Base-by-base conservation (phyloP, 2,797 vertebrate genomes). In the Poeciliopsis gracilis region DNA sequence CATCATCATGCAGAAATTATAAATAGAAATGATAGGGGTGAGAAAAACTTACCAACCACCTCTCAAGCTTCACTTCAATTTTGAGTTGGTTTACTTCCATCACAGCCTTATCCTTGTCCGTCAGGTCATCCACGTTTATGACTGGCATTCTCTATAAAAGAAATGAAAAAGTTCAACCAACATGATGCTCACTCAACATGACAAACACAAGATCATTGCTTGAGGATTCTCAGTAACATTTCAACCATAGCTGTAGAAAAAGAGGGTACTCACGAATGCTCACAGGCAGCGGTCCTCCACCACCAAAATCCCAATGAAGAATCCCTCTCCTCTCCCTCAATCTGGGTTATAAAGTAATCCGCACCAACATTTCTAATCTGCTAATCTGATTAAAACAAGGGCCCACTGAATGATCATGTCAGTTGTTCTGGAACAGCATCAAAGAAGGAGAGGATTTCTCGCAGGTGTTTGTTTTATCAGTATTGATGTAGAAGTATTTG, bases 11-110 rank as follows among this genome's bases (percentile, higher is more conserved):
- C 41, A 43, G 10, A 41, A 25, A 66, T 66, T 10, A 66, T 66
- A 23, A 63, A 2, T 36, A 36, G 16, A 63, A 41, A 61, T 61
- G 15, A 30, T 2, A 20, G 7, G 57, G 57, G 0, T 25, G 18
- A 1, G 2, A 25, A 73, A 1, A 59, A 82, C 95, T 96, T 94
- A 99, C 98, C 97, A 96, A 88, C 92, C 96, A 96, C 87, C 98
- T 95, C 86, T 99, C 97, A 83, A 98, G 94, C 69, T 96, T 97
- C 74, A 97, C 93, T 92, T 99, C 98, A 92, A 86, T 91, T 92
- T 97, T 97, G 73, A 97, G 96, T 91, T 99, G 98, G 25, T 94
- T 96, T 77, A 98, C 96, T 94, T 97, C 96, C 97, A 99, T 98
- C 86, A 96, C 92, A 88, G 97, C 88, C 83, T 97, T 99, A 91